These are phyloP conservation scores for Ceratitis capitata DNA, from an alignment of 1,140 invertebrate genomes.

Conservation along the genomic window DNA sequence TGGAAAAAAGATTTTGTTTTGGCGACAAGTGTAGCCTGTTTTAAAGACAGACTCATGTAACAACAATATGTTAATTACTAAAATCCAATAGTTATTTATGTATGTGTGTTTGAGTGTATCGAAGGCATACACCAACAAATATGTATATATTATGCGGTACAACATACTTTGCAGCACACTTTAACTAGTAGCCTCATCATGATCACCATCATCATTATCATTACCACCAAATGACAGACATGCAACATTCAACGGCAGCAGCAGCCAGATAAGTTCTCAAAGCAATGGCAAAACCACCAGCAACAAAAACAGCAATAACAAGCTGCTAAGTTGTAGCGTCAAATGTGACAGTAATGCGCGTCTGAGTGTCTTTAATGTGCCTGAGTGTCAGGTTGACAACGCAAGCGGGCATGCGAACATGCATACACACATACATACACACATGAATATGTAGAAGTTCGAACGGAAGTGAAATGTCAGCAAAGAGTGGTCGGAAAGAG, in stretches of 20 bases:
- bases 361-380: slow-evolving; percentile 31
- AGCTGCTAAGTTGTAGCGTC: neutral
- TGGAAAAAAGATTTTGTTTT: too few species aligned
- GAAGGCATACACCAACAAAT: too few species aligned
- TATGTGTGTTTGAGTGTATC: too few species aligned
- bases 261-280: neutral
- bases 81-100: too few species aligned
- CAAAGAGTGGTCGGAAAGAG: neutral
- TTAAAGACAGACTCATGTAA: too few species aligned
- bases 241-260: neutral
- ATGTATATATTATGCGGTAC: neutral
- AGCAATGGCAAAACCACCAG: neutral
- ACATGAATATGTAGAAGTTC: neutral
- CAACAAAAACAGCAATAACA: neutral
- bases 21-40: too few species aligned
- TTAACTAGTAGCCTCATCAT: slow-evolving; percentile 31
- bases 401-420: neutral
- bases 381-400: neutral
- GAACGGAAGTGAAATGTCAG: neutral
- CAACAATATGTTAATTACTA: too few species aligned
- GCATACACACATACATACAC: neutral
- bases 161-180: neutral
- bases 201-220: neutral
- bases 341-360: slow-evolving; percentile 37
- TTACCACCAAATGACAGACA: neutral